Evolutionary conservation across 2,797 vertebrate species (phyloP), one percentile per base, ranked within the genome.

Genomic region (Bovichtus variegatus): DNA sequence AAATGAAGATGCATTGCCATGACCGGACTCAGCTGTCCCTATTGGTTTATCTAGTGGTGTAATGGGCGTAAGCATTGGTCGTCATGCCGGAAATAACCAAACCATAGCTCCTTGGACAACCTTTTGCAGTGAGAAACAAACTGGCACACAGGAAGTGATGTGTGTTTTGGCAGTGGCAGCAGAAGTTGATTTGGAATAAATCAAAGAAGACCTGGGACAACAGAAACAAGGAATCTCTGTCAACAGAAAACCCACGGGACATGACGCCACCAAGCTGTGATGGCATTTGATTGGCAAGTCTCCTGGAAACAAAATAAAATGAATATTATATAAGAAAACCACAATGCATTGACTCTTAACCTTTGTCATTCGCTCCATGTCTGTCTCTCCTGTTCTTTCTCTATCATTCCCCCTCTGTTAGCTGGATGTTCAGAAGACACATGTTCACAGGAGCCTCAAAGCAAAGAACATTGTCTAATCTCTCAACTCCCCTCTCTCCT

Each of bases 201-300:
- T 65, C 21, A 43, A 63, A 76, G 27, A 47, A 53, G 36, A 86
- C 82, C 11, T 84, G 67, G 72, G 69, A 77, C 78, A 73, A 23
- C 71, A 74, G 46, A 80, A 75, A 78, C 47, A 38, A 27, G 31
- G 12, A 53, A 63, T 75, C 29, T 76, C n/a, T 69, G 71, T 78
- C 76, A 82, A 71, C 61, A 75, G 65, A 58, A 74, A 74, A 43
- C 78, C n/a, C 67, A 6, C 18, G 79, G 50, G 73, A 79, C 40
- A 7, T 16, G 53, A 49, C 54, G 71, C 18, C 40, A 41, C 23
- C 46, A 71, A 34, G 51, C 60, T 58, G 55, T 19, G 57, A 74
- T 27, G 34, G 51, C 66, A 49, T 74, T 73, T 86, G 85, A 89
- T 76, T 74, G 82, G 60, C 78, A 88, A 19, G 29, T 76, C 79